A percentile compares a stretch with the other conserved stretches of the same genome.
Conservation (phyloP, 2,888 invertebrate genomes). For the Hirtodrosophila alboralis region DNA sequence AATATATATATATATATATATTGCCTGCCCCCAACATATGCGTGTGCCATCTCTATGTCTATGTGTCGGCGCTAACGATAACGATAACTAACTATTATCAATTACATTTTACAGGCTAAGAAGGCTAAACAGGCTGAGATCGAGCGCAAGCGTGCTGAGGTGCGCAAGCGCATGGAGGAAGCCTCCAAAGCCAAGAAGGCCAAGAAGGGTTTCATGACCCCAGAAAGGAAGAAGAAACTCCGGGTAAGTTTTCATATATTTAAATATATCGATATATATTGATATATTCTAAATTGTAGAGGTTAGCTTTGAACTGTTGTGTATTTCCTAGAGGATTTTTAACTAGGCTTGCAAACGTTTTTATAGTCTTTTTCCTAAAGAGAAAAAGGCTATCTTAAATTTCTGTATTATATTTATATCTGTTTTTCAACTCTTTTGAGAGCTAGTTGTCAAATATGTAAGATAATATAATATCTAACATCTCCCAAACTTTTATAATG, state of each 20-base stretch:
- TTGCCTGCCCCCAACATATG: constrained; percentile 24
- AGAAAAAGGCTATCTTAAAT: too few relatives aligned
- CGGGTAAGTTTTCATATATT: constrained; percentile 88
- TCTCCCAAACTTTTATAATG: too few relatives aligned
- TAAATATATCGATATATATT: too few relatives aligned
- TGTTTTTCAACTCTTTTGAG: too few relatives aligned
- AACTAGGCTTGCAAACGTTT: too few relatives aligned
- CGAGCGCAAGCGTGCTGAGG: constrained; percentile 99
- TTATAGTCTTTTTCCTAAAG: too few relatives aligned
- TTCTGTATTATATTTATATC: too few relatives aligned
- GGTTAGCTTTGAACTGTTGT: too few relatives aligned
- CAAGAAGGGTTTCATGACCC: constrained; percentile 99
- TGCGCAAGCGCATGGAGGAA: constrained; percentile 99
- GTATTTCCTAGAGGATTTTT: too few relatives aligned
- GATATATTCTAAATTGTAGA: too few relatives aligned
- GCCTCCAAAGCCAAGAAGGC: constrained; percentile 99
- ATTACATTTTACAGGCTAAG: constrained; percentile 89
- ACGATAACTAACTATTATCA: constrained; percentile 15
- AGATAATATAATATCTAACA: too few relatives aligned
- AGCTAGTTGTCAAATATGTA: too few relatives aligned
- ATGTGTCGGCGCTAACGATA: constrained; percentile 21
- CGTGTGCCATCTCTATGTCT: constrained; percentile 49
- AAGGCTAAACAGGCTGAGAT: constrained; percentile 99
- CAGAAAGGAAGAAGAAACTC: constrained; percentile 99
- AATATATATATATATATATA: not conserved